phyloP scores from a whole-genome alignment of 2,888 invertebrate genomes.

The Teinopalpus imperialis region DNA sequence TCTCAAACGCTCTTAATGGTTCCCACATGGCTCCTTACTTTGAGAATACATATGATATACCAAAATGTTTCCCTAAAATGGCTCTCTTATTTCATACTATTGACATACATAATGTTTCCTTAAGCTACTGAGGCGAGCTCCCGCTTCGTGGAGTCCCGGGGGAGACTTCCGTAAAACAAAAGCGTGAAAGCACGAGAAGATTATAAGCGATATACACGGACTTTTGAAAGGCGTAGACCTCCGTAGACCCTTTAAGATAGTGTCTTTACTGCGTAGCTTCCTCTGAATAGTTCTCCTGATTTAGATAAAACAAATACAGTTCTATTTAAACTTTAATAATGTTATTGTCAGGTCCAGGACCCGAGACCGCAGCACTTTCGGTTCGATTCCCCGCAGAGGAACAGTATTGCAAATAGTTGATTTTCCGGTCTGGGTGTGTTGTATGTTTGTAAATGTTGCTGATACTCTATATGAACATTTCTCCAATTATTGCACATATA shows the following conservation, averaged over 20 bases:
- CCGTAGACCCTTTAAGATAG: no score
- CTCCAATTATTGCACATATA: no score
- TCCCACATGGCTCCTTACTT: slow-evolving; percentile 66
- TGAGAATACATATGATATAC: slow-evolving; percentile 70
- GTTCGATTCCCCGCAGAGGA: no score
- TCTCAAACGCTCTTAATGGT: slow-evolving; percentile 58
- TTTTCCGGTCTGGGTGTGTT: no score
- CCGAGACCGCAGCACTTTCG: no score
- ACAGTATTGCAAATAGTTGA: no score
- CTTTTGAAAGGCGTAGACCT: slow-evolving; percentile 49
- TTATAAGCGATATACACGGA: slow-evolving; percentile 58
- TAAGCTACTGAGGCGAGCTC: slow-evolving; percentile 44
- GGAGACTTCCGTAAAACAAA: slow-evolving; percentile 66
- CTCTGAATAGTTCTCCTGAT: slow-evolving; percentile 25
- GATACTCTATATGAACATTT: no score
- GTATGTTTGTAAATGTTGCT: no score
- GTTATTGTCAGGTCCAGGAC: no score
- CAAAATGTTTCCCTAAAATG: slow-evolving; percentile 73
- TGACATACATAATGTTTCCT: slow-evolving; percentile 73
- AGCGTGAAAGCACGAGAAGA: slow-evolving; percentile 60
- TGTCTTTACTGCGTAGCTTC: slow-evolving; percentile 45
- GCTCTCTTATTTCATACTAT: slow-evolving; percentile 63
- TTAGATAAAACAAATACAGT: slow-evolving; percentile 17
- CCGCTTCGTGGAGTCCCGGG: slow-evolving; percentile 44
- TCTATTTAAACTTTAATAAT: background rate